These are phyloP conservation scores for Nannospalax galili DNA, from an alignment of 2,113 vertebrate genomes.

Conservation along the genomic window DNA sequence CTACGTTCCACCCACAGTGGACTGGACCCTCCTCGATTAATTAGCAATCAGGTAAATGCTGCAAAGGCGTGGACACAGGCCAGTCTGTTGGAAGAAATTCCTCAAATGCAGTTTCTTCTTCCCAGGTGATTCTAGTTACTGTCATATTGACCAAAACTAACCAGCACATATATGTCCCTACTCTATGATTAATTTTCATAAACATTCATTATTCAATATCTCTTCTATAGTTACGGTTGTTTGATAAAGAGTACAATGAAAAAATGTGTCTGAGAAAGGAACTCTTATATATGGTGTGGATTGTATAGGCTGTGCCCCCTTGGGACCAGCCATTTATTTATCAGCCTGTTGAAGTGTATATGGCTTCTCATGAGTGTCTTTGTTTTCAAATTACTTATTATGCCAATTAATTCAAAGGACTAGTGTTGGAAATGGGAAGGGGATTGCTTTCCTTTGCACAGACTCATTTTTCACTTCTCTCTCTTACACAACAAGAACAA, in stretches of 20 bases:
- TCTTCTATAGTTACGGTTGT: not conserved
- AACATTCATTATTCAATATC: not conserved
- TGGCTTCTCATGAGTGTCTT: not conserved
- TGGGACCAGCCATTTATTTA: not conserved
- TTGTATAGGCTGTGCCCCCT: not conserved
- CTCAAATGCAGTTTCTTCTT: too few species aligned
- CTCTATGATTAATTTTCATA: not conserved
- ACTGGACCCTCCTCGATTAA: too few species aligned
- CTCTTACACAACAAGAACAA: not conserved
- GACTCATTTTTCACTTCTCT: not conserved
- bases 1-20: too few species aligned
- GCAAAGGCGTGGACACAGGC: too few species aligned
- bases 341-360: not conserved
- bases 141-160: too few species aligned
- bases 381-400: conserved; percentile 10
- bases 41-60: too few species aligned
- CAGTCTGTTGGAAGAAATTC: too few species aligned
- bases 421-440: not conserved
- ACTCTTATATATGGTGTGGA: not conserved
- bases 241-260: not conserved
- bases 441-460: not conserved
- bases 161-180: not conserved
- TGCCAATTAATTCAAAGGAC: not conserved
- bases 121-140: not conserved
- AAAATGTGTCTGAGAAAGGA: conserved; percentile 6